Evolutionary conservation across 2,888 invertebrate species (phyloP).

Genomic region (Harpalus rubripes): DNA sequence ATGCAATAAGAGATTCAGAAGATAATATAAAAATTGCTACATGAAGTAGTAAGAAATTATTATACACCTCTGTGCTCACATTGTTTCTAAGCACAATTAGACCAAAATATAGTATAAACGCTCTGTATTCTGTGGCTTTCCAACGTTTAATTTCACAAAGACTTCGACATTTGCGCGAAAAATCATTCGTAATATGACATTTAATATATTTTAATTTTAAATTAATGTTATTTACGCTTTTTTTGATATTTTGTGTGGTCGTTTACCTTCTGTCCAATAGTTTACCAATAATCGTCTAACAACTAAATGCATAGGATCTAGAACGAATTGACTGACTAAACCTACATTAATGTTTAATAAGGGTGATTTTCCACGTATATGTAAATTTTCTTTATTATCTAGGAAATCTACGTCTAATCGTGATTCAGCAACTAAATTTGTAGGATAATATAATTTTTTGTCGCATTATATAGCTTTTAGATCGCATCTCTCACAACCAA

Average conservation of each 20-base stretch:
- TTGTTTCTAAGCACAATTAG: background rate
- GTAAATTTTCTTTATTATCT: background rate
- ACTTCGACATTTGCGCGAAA: background rate
- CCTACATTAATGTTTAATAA: background rate
- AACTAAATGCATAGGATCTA: slow-evolving; percentile 25
- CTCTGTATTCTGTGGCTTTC: slow-evolving; percentile 6
- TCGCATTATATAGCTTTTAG: too few species aligned
- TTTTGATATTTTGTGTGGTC: background rate
- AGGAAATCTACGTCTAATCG: background rate
- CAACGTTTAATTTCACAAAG: background rate
- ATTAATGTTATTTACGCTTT: background rate
- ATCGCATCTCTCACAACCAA: slow-evolving; percentile 19
- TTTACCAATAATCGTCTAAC: slow-evolving; percentile 1
- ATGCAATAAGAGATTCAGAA: background rate
- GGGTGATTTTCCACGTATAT: slow-evolving; percentile 11
- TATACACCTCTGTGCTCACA: background rate
- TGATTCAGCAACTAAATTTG: too few species aligned
- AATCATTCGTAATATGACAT: background rate
- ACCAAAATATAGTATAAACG: background rate
- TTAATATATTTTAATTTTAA: background rate
- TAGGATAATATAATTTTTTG: too few species aligned
- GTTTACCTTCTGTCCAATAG: slow-evolving; percentile 24
- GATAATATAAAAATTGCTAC: background rate
- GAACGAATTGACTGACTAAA: background rate
- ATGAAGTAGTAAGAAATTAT: background rate